Conservation (phyloP, 2,113 vertebrate species). For the Acanthisitta chloris region DNA sequence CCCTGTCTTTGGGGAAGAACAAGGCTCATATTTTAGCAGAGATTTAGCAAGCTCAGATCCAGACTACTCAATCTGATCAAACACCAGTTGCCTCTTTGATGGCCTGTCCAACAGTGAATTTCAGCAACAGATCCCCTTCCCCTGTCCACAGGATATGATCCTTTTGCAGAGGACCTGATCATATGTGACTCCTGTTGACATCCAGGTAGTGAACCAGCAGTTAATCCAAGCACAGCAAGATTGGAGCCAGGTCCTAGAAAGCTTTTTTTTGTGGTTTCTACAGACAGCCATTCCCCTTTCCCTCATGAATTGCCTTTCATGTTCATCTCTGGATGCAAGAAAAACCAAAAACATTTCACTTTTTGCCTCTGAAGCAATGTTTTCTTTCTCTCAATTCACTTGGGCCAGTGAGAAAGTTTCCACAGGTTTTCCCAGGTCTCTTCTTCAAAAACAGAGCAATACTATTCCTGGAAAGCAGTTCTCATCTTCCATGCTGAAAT, state of each 20-base stretch:
- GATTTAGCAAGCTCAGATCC: background rate
- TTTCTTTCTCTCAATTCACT: background rate
- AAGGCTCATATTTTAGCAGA: background rate
- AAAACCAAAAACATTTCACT: background rate
- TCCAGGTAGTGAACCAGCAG: background rate
- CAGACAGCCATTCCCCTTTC: background rate
- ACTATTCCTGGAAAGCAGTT: background rate
- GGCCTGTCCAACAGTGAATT: background rate
- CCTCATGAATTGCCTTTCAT: background rate
- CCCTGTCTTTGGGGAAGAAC: background rate
- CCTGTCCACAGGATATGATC: rapidly evolving
- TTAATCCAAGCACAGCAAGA: background rate
- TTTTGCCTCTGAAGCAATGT: background rate
- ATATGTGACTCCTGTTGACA: background rate
- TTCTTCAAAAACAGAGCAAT: background rate
- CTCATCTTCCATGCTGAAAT: background rate
- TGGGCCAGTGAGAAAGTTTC: background rate
- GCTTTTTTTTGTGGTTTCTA: background rate
- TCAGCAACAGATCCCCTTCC: background rate
- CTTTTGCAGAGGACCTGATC: background rate
- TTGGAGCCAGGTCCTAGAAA: slow-evolving; percentile 15
- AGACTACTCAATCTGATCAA: background rate
- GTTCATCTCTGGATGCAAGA: background rate
- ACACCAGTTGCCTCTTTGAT: background rate
- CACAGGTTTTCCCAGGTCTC: slow-evolving; percentile 9